Base-by-base conservation (phyloP, 2,797 vertebrate genomes). In the Hydrolagus colliei region DNA sequence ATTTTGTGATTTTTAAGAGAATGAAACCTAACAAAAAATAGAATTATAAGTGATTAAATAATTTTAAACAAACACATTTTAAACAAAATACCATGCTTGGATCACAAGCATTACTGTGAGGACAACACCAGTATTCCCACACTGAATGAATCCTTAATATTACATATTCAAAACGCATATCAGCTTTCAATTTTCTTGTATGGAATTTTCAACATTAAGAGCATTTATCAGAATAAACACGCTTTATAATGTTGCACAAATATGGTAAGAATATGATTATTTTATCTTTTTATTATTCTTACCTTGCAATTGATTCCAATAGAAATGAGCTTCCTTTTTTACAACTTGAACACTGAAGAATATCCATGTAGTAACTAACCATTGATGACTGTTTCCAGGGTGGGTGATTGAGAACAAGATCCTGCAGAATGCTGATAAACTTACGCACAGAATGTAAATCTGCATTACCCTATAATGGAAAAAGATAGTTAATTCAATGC, bases 341-440 rank as follows among this genome's bases (percentile, higher is more conserved):
- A 90, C 93, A 95, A 77, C 89, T 4, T 82, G 94, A 94, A 89
- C 94, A 95, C 63, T 94, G 93, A 91, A 98, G 90, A 89, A 96
- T 88, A 87, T 95, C 92, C 85, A 92, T 86, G n/a, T 94, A 98
- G 88, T 96, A 97, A 10, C 88, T 93, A 86, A 93, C 89, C 86
- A 90, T 90, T 62, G 87, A 89, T 4, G 91, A 86, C 10, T 93
- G 93, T 63, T 93, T 90, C 96, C 96, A 97, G 12, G 96, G 95
- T 90, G 97, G 95, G 89, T 96, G 95, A 86, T 87, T 88, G 68
- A 92, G 86, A 35, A 98, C 91, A 88, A 96, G 75, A 86, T 90
- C 89, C 80, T 92, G 92, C 89, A 97, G 91, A 88, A 95, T 4
- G 4, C 93, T 91, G 89, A 90, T 90, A 73, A 96, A 91, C 87